phyloP scores from a whole-genome alignment of 2,113 vertebrate genomes.

The Tachysurus fulvidraco region DNA sequence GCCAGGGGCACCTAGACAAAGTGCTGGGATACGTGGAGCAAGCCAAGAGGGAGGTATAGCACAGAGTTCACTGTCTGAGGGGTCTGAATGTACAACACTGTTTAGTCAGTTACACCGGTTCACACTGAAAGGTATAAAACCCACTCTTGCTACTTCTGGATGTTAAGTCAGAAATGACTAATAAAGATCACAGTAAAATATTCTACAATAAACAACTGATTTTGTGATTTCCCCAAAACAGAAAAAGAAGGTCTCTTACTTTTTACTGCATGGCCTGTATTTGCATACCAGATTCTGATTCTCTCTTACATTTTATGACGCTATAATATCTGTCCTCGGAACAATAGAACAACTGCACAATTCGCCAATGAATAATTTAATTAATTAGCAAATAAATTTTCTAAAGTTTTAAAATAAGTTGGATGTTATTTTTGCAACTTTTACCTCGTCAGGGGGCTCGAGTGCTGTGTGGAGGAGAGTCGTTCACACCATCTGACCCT shows the following conservation, averaged over 20 bases:
- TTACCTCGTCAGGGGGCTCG: conserved; percentile 79
- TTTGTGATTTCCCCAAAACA: no score
- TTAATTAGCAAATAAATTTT: background rate
- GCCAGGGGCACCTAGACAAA: conserved; percentile 80
- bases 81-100: background rate
- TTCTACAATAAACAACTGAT: background rate
- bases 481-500: conserved; percentile 79
- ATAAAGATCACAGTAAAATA: background rate
- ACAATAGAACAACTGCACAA: background rate
- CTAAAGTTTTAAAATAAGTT: background rate
- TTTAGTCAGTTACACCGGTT: background rate
- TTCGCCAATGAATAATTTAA: background rate
- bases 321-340: background rate
- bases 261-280: background rate
- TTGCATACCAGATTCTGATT: background rate
- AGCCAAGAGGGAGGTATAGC: conserved; percentile 83
- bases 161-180: background rate
- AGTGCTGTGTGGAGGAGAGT: conserved; percentile 88
- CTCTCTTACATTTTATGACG: background rate
- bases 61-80: background rate
- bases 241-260: no score
- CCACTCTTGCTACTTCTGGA: background rate
- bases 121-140: background rate
- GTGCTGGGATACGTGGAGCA: conserved; percentile 84
- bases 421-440: background rate